Evolutionary conservation across 1,140 invertebrate genomes (phyloP), one percentile per base, ranked within the genome.

Genomic region (Aphis gossypii): DNA sequence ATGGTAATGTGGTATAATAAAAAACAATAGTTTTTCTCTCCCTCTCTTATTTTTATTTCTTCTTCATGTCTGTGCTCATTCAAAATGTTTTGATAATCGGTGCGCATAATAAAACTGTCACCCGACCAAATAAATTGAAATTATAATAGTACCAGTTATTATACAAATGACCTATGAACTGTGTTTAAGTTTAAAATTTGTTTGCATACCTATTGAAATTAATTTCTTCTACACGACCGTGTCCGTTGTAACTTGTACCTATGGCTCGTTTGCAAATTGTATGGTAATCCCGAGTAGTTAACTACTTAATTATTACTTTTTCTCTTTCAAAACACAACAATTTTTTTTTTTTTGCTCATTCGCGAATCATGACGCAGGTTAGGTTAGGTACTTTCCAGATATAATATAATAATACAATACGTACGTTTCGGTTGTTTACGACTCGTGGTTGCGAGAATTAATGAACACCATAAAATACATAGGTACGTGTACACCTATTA

Each of bases 121-220:
- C 20, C 46, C 18, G 18, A 88, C 30, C 23, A 20, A 86, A 86
- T n/a, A 46, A 87, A 87, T 87, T 48, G 1, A 51, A 51, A 88
- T 48, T 35, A 35, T 51, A 51, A 35, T 51, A 88, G 23, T 44
- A 44, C 30, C 86, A 86, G 9, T 7, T 51, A 88, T 23, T 51
- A n/a, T 5, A n/a, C 86, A 35, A 88, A 35, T 51, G 86, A 88
- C 38, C 86, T 88, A 88, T 21, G 86, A 88, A 35, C 86, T 88
- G 30, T 48, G 30, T 51, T 88, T 35, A 51, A 88, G 18, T 51
- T 51, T 21, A n/a, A 88, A n/a, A 88, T 88, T 88, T 88, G 46
- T 88, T 88, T 88, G 86, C 86, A 88, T 88, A 48, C 35, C 41
- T 88, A 88, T 51, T 88, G 46, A 9, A 88, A 51, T 87, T 46